These are phyloP conservation scores for Microchrysa polita DNA, from an alignment of 2,888 invertebrate genomes.

Conservation along the genomic window DNA sequence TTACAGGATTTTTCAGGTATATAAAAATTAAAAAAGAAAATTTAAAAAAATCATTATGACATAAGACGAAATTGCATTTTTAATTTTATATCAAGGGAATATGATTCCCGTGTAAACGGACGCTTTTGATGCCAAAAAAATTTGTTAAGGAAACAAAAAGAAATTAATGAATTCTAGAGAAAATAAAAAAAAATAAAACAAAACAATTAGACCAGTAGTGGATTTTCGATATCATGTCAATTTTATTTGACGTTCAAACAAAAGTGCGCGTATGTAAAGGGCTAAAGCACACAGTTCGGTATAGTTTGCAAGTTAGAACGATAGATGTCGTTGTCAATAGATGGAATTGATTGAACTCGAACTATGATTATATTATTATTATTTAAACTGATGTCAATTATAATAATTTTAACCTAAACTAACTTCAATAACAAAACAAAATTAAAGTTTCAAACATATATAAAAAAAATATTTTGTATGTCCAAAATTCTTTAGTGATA, in stretches of 20 bases:
- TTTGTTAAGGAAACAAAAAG: neutral
- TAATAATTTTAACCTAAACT: too few species aligned
- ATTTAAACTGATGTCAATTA: too few species aligned
- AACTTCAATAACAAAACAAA: too few species aligned
- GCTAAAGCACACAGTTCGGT: too few species aligned
- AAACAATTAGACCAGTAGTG: neutral
- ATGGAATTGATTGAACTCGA: too few species aligned
- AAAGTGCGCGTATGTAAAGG: too few species aligned
- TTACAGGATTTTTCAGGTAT: slow-evolving; percentile 44
- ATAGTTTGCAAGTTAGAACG: too few species aligned
- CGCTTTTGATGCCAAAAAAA: neutral
- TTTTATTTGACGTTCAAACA: slow-evolving; percentile 10
- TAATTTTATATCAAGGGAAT: slow-evolving; percentile 13
- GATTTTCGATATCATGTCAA: slow-evolving; percentile 30
- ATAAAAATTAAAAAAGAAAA: neutral
- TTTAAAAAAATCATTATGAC: neutral
- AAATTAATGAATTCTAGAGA: neutral
- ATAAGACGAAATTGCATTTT: neutral
- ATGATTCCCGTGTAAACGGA: neutral
- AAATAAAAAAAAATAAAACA: neutral
- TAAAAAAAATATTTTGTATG: too few species aligned
- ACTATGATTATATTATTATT: too few species aligned
- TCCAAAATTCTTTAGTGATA: too few species aligned
- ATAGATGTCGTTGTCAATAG: too few species aligned
- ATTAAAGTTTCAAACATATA: too few species aligned